These are phyloP conservation scores for Erpornis zantholeuca DNA, from an alignment of 2,113 vertebrate genomes.

Conservation along the genomic window DNA sequence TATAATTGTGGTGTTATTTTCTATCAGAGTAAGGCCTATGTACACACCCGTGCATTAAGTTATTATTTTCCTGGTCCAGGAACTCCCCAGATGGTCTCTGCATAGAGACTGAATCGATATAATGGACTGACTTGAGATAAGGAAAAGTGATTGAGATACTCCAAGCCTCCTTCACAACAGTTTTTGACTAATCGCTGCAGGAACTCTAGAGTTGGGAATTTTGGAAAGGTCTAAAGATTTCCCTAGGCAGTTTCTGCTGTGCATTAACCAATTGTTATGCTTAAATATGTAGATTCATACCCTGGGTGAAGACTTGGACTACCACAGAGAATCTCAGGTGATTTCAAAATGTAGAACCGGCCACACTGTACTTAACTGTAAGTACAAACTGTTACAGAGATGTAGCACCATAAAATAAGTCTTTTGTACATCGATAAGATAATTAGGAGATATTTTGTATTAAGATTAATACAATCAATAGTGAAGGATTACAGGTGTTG, in stretches of 20 bases:
- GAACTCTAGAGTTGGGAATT: neutral
- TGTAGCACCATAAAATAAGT: neutral
- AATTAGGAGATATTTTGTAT: neutral
- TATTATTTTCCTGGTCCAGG: neutral
- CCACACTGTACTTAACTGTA: neutral
- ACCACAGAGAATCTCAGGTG: neutral
- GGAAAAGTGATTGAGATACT: neutral
- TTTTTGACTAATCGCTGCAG: neutral
- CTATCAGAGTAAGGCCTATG: neutral
- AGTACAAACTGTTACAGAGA: neutral
- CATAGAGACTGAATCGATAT: neutral
- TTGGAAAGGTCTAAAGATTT: neutral
- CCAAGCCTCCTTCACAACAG: neutral
- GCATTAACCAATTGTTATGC: neutral
- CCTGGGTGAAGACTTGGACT: neutral
- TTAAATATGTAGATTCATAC: neutral
- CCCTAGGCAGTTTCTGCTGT: neutral
- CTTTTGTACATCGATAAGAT: neutral
- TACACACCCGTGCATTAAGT: neutral
- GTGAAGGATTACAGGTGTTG: neutral
- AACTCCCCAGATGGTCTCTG: neutral
- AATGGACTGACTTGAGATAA: neutral
- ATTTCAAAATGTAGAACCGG: neutral
- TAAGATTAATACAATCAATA: neutral
- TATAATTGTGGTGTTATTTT: neutral